These are phyloP conservation scores for Corythornis vintsioides DNA, from an alignment of 2,113 vertebrate species.

Conservation along the genomic window DNA sequence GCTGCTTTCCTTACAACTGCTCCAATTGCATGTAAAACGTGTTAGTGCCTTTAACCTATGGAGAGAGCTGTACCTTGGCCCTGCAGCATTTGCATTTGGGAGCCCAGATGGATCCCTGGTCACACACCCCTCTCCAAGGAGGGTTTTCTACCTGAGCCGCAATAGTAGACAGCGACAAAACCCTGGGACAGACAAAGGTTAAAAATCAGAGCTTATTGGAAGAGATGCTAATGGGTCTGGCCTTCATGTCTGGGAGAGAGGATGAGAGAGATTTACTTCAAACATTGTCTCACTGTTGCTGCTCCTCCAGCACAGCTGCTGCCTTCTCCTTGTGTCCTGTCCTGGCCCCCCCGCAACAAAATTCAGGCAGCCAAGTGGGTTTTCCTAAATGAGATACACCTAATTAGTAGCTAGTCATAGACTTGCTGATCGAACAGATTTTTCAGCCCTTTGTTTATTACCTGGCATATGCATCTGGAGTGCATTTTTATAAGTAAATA, in stretches of 20 bases:
- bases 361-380: neutral
- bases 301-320: neutral
- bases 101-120: neutral
- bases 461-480: neutral
- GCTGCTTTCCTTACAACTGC: neutral
- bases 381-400: slow-evolving; percentile 56
- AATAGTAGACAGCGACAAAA: neutral
- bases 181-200: neutral
- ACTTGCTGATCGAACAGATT: slow-evolving; percentile 56
- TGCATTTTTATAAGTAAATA: slow-evolving; percentile 25
- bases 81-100: rapidly evolving
- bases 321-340: neutral
- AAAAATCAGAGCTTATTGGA: neutral
- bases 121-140: rapidly evolving
- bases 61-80: neutral
- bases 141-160: neutral
- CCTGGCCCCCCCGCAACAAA: neutral
- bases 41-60: neutral
- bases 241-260: neutral
- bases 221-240: neutral
- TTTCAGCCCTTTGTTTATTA: slow-evolving; percentile 54
- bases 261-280: neutral
- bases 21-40: rapidly evolving
- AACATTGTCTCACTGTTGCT: rapidly evolving
- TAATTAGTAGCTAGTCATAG: slow-evolving; percentile 52